These are phyloP conservation scores for Montipora capricornis DNA, from an alignment of 64 coral and sea anemone genomes.

Conservation along the genomic window DNA sequence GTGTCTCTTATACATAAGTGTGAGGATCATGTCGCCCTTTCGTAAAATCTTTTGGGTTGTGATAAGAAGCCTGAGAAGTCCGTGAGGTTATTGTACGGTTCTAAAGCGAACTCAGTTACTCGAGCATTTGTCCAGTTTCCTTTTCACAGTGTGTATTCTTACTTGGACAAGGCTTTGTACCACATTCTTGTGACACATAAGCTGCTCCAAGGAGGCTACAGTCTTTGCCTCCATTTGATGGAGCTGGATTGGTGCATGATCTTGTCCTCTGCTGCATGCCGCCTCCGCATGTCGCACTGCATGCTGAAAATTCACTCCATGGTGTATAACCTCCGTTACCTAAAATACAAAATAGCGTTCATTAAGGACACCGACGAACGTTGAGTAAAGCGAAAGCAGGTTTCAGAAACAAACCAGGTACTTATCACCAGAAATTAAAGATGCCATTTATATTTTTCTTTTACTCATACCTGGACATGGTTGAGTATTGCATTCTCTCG, in stretches of 20 bases:
- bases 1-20: too few relatives aligned
- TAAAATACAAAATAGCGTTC: constrained; percentile 5
- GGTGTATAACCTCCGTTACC: constrained; percentile 79
- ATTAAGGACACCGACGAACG: too few relatives aligned
- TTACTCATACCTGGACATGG: constrained; percentile 70
- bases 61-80: too few relatives aligned
- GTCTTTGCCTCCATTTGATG: constrained; percentile 83
- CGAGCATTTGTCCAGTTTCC: too few relatives aligned
- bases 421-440: too few relatives aligned
- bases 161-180: constrained; percentile 80
- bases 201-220: constrained; percentile 66
- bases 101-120: too few relatives aligned
- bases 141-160: background rate
- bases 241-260: constrained; percentile 63
- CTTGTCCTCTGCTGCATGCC: constrained; percentile 83
- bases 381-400: too few relatives aligned
- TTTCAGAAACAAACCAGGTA: background rate
- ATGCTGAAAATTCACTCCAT: constrained; percentile 75
- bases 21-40: too few relatives aligned
- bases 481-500: constrained; percentile 86
- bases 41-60: too few relatives aligned
- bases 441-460: too few relatives aligned
- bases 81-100: too few relatives aligned
- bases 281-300: constrained; percentile 87
- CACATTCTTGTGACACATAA: constrained; percentile 68